Percentiles rank a stretch among this genome's conserved stretches.
Conservation (phyloP, 1,140 invertebrate genomes). For the Eulimnadia texana region DNA sequence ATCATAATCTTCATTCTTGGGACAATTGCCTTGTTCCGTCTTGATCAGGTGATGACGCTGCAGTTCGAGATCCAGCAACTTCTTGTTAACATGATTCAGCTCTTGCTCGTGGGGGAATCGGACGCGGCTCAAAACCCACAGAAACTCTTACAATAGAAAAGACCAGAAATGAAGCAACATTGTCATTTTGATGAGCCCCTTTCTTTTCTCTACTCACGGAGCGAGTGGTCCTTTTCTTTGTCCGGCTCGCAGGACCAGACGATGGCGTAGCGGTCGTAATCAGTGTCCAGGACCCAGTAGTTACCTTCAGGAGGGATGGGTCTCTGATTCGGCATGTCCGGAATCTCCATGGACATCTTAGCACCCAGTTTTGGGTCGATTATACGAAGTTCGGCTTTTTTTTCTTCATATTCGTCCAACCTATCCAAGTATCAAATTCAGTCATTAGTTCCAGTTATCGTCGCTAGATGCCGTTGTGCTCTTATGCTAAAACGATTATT, state of each 20-base stretch:
- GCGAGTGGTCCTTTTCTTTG: not conserved
- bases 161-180: too few species aligned
- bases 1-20: not conserved
- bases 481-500: not conserved
- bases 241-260: slow-evolving; percentile 49
- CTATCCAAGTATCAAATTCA: not conserved
- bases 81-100: not conserved
- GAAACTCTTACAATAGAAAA: not conserved
- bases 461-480: not conserved
- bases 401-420: not conserved
- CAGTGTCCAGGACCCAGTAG: slow-evolving; percentile 63
- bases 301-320: slow-evolving; percentile 36
- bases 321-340: not conserved
- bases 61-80: not conserved
- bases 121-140: not conserved
- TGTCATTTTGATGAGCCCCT: too few species aligned
- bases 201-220: too few species aligned
- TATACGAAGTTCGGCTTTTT: not conserved
- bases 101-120: not conserved
- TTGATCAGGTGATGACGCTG: not conserved
- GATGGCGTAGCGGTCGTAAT: slow-evolving; percentile 56
- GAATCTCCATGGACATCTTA: not conserved
- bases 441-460: not conserved
- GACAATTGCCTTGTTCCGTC: slow-evolving; percentile 7
- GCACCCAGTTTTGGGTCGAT: not conserved